Conservation (phyloP, 2,888 invertebrate genomes). For the Sycophila texana region DNA sequence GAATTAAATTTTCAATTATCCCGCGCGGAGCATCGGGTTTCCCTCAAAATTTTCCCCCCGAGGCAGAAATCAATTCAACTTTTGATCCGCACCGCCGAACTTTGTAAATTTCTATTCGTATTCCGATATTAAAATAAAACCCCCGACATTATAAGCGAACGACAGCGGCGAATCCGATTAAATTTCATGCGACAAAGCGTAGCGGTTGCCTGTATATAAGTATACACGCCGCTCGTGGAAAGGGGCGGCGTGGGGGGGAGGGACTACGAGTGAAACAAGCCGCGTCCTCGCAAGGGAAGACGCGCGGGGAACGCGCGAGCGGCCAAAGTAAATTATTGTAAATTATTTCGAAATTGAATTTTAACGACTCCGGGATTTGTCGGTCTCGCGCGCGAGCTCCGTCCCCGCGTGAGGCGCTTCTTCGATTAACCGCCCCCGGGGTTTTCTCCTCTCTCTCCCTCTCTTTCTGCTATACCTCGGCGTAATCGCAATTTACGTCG, state of each 20-base stretch:
- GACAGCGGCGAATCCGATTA: constrained; percentile 43
- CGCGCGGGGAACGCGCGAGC: background rate
- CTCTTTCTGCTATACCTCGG: no score
- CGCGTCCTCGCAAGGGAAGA: background rate
- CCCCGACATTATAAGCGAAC: background rate
- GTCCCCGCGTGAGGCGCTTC: constrained; percentile 21
- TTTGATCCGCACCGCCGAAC: constrained; percentile 45
- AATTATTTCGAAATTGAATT: constrained; percentile 54
- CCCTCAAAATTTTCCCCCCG: no score
- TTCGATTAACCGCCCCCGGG: constrained; percentile 44
- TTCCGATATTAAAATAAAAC: background rate
- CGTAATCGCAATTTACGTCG: constrained; percentile 46
- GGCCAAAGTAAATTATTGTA: constrained; percentile 43
- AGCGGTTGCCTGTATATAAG: background rate
- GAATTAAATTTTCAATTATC: no score
- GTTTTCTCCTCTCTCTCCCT: background rate
- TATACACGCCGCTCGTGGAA: background rate
- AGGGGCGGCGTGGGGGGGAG: background rate
- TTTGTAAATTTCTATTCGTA: background rate
- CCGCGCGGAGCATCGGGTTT: no score
- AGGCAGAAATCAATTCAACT: background rate
- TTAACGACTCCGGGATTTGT: constrained; percentile 33
- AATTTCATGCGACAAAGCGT: constrained; percentile 50
- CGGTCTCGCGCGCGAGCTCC: constrained; percentile 12
- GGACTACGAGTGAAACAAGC: background rate